These are phyloP conservation scores for Acanthosoma haemorrhoidale DNA, from an alignment of 2,888 invertebrate species.

Conservation along the genomic window DNA sequence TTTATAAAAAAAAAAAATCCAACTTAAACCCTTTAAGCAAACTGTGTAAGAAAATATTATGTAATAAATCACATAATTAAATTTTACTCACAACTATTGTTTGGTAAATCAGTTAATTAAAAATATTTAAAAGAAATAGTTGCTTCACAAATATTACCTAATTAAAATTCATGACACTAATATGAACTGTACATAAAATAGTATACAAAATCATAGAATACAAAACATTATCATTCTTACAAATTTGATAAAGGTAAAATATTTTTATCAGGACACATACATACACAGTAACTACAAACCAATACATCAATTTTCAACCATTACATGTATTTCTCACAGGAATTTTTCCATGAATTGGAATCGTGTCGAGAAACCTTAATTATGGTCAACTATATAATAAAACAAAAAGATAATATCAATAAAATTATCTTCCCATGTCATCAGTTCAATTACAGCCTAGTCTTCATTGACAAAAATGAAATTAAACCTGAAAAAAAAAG, in stretches of 20 bases:
- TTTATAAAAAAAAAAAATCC: no score
- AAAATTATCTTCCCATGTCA: not conserved
- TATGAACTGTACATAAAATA: no score
- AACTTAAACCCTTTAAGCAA: no score
- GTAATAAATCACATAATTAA: not conserved
- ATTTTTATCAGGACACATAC: no score
- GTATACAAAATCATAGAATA: no score
- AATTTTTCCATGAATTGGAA: not conserved
- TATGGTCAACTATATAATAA: not conserved
- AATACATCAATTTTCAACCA: not conserved
- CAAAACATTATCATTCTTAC: no score
- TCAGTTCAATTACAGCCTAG: not conserved
- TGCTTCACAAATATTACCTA: no score
- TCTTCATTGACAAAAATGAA: conserved; percentile 21
- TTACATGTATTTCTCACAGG: not conserved
- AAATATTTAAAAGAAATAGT: not conserved
- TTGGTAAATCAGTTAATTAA: not conserved
- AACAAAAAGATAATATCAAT: conserved; percentile 3
- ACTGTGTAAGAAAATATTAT: not conserved
- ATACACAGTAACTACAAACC: not conserved
- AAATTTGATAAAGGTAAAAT: no score
- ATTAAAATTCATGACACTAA: no score
- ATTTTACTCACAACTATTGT: not conserved
- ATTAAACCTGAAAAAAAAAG: conserved; percentile 14
- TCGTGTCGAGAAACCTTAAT: not conserved